A percentile compares a stretch with the other conserved stretches of the same genome.
phyloP scores from a whole-genome alignment of 2,888 invertebrate genomes.

The Lissocephala sabroskyi region DNA sequence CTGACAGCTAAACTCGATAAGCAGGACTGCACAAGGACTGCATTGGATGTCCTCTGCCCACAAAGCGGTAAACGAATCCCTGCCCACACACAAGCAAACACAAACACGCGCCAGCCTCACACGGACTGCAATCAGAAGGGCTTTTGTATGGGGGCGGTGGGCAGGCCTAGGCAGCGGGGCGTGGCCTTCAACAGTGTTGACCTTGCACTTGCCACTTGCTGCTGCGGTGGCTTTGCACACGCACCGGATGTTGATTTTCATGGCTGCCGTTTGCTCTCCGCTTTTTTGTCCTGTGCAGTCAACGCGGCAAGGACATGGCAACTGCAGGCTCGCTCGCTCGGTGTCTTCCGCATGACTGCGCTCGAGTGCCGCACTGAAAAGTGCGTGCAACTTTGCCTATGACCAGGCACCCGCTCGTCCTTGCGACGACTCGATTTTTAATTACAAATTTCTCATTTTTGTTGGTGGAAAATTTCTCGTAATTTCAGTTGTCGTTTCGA shows the following conservation, averaged over 20 bases:
- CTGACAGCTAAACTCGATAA: neutral
- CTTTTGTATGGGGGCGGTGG: slow-evolving; percentile 12
- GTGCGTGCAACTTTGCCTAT: slow-evolving; percentile 40
- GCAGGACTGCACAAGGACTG: neutral
- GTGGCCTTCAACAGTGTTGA: slow-evolving; percentile 57
- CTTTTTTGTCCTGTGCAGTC: slow-evolving; percentile 8
- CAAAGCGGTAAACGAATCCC: slow-evolving; percentile 46
- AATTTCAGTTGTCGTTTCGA: neutral
- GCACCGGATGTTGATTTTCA: slow-evolving; percentile 55
- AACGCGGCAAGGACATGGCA: slow-evolving; percentile 42
- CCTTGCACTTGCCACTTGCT: slow-evolving; percentile 63
- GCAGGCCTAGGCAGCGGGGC: slow-evolving; percentile 5
- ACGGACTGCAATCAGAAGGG: slow-evolving; percentile 8
- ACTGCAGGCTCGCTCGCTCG: too few relatives aligned
- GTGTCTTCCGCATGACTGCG: slow-evolving; percentile 46
- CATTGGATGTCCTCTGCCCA: slow-evolving; percentile 12
- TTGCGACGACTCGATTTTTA: slow-evolving; percentile 28
- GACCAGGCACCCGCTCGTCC: slow-evolving; percentile 6
- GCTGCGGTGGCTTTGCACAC: slow-evolving; percentile 21
- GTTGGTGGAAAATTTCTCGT: too few relatives aligned
- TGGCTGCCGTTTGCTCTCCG: slow-evolving; percentile 21
- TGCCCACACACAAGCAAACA: slow-evolving; percentile 10
- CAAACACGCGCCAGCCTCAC: slow-evolving; percentile 7
- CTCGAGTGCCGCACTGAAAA: slow-evolving; percentile 37
- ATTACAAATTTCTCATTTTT: slow-evolving; percentile 51